Evolutionary conservation across 2,888 invertebrate genomes (phyloP).

Genomic region (Lepidonotus clava): DNA sequence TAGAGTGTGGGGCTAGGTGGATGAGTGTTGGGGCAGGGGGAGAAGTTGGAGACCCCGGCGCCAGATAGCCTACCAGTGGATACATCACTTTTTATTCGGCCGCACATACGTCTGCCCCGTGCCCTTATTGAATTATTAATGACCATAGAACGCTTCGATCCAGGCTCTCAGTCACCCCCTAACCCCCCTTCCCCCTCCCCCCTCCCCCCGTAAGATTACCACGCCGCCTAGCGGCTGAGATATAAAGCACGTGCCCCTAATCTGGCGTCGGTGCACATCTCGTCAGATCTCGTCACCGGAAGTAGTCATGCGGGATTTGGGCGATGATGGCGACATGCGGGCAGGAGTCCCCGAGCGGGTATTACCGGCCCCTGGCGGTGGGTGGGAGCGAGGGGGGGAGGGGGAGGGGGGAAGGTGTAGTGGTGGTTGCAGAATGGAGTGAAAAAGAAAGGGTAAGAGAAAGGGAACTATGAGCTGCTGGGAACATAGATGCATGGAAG

Average conservation of each 20-base stretch:
- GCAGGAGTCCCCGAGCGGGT: slow-evolving; percentile 21
- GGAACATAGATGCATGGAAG: too few species aligned
- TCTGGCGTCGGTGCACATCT: slow-evolving; percentile 41
- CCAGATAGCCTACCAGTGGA: too few species aligned
- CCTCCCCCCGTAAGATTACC: slow-evolving; percentile 12
- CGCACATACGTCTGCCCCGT: slow-evolving; percentile 37
- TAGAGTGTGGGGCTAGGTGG: too few species aligned
- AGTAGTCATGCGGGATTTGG: slow-evolving; percentile 47
- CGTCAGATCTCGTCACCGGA: slow-evolving; percentile 46
- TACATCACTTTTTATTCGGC: slow-evolving; percentile 45
- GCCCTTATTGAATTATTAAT: slow-evolving; percentile 42
- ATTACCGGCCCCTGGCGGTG: slow-evolving; percentile 32
- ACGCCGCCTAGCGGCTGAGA: slow-evolving; percentile 21
- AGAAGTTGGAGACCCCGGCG: too few species aligned
- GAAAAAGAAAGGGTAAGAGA: too few species aligned
- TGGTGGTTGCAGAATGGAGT: too few species aligned
- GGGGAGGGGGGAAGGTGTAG: neutral
- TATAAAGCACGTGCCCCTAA: slow-evolving; percentile 34
- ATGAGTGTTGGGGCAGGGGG: too few species aligned
- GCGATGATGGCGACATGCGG: slow-evolving; percentile 47
- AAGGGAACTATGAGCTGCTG: too few species aligned
- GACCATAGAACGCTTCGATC: slow-evolving; percentile 35
- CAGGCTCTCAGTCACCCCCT: neutral
- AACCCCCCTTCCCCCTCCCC: neutral
- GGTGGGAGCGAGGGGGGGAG: neutral